Conservation (phyloP, 2,797 vertebrate genomes). For the Etheostoma nigrum region DNA sequence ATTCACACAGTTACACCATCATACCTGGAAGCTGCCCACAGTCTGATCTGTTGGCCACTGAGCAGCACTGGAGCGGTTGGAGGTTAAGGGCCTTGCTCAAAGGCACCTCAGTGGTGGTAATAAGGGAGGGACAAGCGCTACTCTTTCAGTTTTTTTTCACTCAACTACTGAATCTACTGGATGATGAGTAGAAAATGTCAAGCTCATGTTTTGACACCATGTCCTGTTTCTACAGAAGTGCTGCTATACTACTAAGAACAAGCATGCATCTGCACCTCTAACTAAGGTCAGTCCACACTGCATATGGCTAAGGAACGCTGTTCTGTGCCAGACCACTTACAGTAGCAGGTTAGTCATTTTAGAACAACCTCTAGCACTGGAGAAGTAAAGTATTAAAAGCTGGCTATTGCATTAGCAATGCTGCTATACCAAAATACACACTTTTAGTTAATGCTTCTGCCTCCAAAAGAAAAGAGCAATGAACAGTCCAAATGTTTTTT, state of each 20-base stretch:
- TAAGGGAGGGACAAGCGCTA: no score
- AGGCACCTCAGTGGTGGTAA: no score
- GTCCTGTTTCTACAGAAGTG: constrained; percentile 8
- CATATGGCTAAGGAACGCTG: constrained; percentile 35
- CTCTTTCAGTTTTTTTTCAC: no score
- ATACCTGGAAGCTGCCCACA: no score
- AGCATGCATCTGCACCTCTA: constrained; percentile 47
- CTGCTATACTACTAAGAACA: not conserved
- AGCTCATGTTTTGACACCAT: not conserved
- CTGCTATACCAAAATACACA: constrained; percentile 15
- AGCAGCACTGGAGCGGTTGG: no score
- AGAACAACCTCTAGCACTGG: constrained; percentile 21
- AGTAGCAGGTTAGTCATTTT: constrained; percentile 37
- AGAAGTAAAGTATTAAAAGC: constrained; percentile 24
- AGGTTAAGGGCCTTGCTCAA: no score
- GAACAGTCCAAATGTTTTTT: not conserved
- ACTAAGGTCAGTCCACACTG: constrained; percentile 51
- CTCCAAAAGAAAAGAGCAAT: constrained; percentile 4
- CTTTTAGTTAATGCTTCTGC: constrained; percentile 22
- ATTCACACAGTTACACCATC: no score
- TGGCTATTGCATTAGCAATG: constrained; percentile 13
- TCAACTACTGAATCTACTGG: no score
- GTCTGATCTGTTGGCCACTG: no score
- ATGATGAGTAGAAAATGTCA: no score
- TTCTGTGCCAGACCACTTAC: constrained; percentile 56